Conservation (phyloP, 2,888 invertebrate species). For the Cetonia aurata region DNA sequence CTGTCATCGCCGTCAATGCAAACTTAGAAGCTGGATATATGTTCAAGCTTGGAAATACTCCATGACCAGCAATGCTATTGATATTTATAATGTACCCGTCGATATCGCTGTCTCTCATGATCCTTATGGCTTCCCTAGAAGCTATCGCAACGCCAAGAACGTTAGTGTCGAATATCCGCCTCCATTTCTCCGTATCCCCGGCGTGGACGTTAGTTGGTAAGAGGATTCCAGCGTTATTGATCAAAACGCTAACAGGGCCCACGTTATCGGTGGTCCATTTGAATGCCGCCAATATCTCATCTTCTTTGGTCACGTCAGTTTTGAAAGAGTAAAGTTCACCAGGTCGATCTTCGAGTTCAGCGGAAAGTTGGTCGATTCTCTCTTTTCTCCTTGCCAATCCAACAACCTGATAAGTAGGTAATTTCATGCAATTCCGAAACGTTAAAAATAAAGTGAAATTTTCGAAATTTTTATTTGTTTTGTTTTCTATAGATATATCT, state of each 20-base stretch:
- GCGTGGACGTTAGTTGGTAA: slow-evolving; percentile 44
- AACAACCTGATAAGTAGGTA: slow-evolving; percentile 48
- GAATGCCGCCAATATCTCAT: slow-evolving; percentile 51
- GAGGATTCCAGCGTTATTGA: slow-evolving; percentile 53
- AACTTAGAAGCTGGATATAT: slow-evolving; percentile 50
- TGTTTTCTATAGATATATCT: too few species aligned
- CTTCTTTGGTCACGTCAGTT: slow-evolving; percentile 50
- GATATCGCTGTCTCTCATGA: slow-evolving; percentile 51
- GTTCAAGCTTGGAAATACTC: slow-evolving; percentile 43
- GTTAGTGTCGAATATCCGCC: slow-evolving; percentile 48
- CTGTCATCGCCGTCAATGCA: slow-evolving; percentile 52
- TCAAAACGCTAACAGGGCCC: slow-evolving; percentile 52
- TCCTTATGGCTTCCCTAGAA: slow-evolving; percentile 50
- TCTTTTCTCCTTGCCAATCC: slow-evolving; percentile 50
- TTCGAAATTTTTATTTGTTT: too few species aligned
- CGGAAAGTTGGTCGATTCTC: slow-evolving; percentile 43
- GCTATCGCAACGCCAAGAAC: slow-evolving; percentile 47
- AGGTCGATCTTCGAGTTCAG: slow-evolving; percentile 41
- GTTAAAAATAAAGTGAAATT: too few species aligned
- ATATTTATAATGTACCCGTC: slow-evolving; percentile 53
- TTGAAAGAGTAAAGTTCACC: slow-evolving; percentile 46
- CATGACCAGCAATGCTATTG: slow-evolving; percentile 51
- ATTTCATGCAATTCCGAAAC: too few species aligned
- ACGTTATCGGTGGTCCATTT: slow-evolving; percentile 50
- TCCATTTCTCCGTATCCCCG: slow-evolving; percentile 50